These are phyloP conservation scores for Larimichthys polyactis DNA, from an alignment of 2,113 vertebrate genomes.

Conservation along the genomic window DNA sequence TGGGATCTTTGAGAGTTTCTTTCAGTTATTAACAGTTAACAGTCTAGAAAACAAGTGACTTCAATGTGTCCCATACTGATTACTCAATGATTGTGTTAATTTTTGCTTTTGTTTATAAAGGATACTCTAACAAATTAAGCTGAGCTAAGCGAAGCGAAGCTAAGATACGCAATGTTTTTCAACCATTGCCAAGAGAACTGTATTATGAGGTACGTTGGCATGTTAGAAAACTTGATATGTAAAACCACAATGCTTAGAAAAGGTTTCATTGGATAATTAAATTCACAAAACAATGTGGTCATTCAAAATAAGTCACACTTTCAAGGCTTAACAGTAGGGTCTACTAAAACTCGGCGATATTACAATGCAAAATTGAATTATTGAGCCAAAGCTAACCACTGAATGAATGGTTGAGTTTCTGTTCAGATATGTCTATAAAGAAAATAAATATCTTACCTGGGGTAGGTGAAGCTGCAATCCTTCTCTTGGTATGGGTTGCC, in stretches of 20 bases:
- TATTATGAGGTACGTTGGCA: not conserved
- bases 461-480: conserved; percentile 96
- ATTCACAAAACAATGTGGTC: not conserved
- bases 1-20: no score
- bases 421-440: not conserved
- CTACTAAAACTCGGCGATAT: not conserved
- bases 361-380: not conserved
- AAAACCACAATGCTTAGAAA: not conserved
- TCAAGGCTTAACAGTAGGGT: no score
- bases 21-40: no score
- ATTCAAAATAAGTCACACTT: not conserved
- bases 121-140: not conserved
- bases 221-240: not conserved
- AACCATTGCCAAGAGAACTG: not conserved
- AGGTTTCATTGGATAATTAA: not conserved
- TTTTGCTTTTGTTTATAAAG: not conserved
- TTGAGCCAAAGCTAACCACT: not conserved
- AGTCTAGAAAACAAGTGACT: not conserved
- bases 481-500: conserved; percentile 95
- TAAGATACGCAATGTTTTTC: not conserved
- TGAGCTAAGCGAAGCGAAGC: no score
- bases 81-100: not conserved
- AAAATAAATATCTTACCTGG: conserved; percentile 86
- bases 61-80: not conserved
- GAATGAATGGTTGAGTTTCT: not conserved